Evolutionary conservation across 1,140 invertebrate species (phyloP), one percentile per base, ranked within the genome.

Genomic region (Trichonephila clavata): DNA sequence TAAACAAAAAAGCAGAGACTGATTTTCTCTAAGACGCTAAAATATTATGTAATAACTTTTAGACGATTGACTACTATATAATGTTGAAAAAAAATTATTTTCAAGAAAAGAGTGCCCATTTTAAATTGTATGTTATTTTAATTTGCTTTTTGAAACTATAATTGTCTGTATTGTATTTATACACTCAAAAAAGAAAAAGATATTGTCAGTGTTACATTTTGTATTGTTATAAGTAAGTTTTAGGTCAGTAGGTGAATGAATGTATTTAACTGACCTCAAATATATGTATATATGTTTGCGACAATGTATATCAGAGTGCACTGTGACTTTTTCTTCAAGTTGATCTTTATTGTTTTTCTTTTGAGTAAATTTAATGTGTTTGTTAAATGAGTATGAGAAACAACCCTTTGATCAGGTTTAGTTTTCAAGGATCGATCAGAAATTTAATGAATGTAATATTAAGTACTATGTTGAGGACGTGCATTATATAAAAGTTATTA

Each of bases 341-440:
- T 50, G 83, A 84, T 50, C 89, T 32, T 92, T 86, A 32, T 92
- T 86, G 61, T 92, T 86, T 86, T n/a, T 27, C 60, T 71, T 68
- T 92, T 84, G 32, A 65, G 60, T 71, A 71, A 27, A 57, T 68
- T 92, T 86, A 86, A 63, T 86, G 81, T 61, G 86, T 92, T 86
- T 86, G 81, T 92, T 92, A 71, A 77, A 84, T 92, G n/a, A 91
- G 20, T 91, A 24, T 65, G 10, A 27, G 13, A 81, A 88, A 50
- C 61, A 80, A 27, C 92, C 92, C 92, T 93, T 93, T 93, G 92
- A 88, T 93, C 92, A 93, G 92, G 92, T 93, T 88, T 81, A 60
- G n/a, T 92, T 89, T 83, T 43, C 24, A 24, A 89, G 71, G 50
- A 71, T 68, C 24, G 63, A 71, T 71, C 32, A 24, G 32, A 90